phyloP scores from a whole-genome alignment of 2,797 vertebrate genomes.

The Rousettus madagascariensis region DNA sequence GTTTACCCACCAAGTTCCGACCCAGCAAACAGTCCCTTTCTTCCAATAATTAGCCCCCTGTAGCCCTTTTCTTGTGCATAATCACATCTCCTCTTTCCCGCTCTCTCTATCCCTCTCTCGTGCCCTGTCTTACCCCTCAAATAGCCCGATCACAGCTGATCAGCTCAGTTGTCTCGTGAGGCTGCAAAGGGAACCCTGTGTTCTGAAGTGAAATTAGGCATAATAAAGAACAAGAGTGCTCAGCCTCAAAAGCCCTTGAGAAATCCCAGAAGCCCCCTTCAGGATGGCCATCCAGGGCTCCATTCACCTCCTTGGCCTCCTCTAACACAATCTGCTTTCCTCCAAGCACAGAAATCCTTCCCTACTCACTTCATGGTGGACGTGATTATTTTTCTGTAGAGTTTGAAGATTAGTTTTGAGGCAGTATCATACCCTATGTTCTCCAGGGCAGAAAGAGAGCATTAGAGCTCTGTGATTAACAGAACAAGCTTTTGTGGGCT shows the following conservation, averaged over 20 bases:
- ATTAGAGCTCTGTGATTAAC: neutral
- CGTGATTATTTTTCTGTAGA: neutral
- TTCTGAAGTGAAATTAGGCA: conserved; percentile 12
- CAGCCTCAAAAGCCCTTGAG: conserved; percentile 33
- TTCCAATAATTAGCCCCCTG: fast-evolving
- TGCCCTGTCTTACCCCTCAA: neutral
- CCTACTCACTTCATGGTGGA: neutral
- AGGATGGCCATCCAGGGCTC: fast-evolving
- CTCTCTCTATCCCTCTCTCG: neutral
- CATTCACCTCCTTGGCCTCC: fast-evolving
- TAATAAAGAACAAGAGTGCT: conserved; percentile 27
- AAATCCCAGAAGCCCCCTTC: conserved; percentile 21
- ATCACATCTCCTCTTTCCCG: neutral
- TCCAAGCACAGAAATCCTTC: fast-evolving
- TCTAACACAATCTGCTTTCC: neutral
- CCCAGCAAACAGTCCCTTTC: neutral
- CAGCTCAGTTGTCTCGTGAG: neutral
- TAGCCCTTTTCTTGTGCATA: neutral
- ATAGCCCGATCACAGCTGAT: neutral
- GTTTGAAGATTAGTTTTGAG: neutral
- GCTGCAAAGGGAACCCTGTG: neutral
- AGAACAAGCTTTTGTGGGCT: neutral
- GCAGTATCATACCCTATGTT: neutral
- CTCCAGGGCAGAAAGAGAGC: neutral
- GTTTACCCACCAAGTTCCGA: neutral